Conservation (phyloP, 2,113 vertebrate genomes). For the Hiodon alosoides region DNA sequence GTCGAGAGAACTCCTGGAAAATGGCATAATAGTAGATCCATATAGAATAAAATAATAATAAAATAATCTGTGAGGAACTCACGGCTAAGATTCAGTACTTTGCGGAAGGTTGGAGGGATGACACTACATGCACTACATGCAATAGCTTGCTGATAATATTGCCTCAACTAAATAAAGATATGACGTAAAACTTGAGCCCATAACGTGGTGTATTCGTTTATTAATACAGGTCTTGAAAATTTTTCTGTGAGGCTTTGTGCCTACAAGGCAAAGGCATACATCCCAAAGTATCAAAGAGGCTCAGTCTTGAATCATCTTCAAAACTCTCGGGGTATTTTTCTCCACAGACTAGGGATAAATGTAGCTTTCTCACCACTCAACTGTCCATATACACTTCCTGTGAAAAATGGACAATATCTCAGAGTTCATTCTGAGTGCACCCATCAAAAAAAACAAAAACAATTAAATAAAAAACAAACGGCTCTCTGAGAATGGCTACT, state of each 20-base stretch:
- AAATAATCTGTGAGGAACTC: no score
- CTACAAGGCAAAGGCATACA: slow-evolving; percentile 41
- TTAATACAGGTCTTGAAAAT: slow-evolving; percentile 42
- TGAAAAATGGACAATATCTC: slow-evolving; percentile 61
- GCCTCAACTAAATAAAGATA: slow-evolving; percentile 34
- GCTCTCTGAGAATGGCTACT: slow-evolving; percentile 48
- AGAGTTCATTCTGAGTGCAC: slow-evolving; percentile 68
- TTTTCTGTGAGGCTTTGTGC: slow-evolving; percentile 54
- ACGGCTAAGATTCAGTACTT: background rate
- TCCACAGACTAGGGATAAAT: no score
- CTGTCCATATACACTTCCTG: slow-evolving; percentile 55
- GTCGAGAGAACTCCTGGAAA: no score
- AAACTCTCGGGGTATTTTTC: no score
- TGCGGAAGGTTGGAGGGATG: background rate
- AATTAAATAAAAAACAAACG: slow-evolving; percentile 13
- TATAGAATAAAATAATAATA: no score
- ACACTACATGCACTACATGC: no score
- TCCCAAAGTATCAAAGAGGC: slow-evolving; percentile 63
- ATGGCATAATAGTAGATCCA: no score
- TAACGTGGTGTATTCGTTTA: slow-evolving; percentile 28
- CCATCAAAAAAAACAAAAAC: slow-evolving; percentile 48
- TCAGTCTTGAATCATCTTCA: slow-evolving; percentile 35
- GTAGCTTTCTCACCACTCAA: slow-evolving; percentile 49
- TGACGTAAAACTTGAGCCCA: slow-evolving; percentile 47
- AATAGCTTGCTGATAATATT: slow-evolving; percentile 20